Percentiles rank a stretch among this genome's conserved stretches.
Conservation (phyloP, 2,113 vertebrate species). For the Oceanodroma tethys region DNA sequence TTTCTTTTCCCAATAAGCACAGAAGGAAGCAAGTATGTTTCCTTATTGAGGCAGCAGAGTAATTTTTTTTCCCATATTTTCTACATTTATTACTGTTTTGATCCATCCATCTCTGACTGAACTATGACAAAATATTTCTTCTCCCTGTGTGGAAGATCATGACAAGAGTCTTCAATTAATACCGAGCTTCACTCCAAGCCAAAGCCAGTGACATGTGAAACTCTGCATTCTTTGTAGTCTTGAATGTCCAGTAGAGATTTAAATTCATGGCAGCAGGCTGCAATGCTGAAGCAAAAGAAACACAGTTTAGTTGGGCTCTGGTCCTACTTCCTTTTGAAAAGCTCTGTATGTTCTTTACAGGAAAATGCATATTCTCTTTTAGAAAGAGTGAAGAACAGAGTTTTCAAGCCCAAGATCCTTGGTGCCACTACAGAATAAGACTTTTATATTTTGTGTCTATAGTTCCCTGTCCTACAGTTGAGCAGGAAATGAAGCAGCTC, state of each 20-base stretch:
- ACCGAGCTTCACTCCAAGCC: neutral
- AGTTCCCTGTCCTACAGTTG: neutral
- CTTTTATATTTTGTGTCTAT: neutral
- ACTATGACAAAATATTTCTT: neutral
- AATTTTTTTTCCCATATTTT: neutral
- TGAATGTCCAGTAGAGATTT: neutral
- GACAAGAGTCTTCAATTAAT: neutral
- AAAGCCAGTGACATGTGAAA: neutral
- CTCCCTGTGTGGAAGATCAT: neutral
- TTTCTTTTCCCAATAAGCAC: neutral
- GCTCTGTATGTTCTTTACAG: neutral
- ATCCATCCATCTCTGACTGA: neutral
- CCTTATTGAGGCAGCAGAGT: neutral
- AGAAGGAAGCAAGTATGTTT: neutral
- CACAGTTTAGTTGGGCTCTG: neutral
- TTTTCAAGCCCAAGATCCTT: neutral
- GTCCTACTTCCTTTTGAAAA: neutral
- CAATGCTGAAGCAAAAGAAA: neutral
- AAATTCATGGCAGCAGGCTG: neutral
- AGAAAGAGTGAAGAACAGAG: neutral
- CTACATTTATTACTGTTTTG: neutral
- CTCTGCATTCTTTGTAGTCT: neutral
- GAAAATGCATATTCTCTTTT: neutral
- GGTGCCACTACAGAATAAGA: neutral
- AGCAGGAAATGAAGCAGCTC: conserved; percentile 3